A percentile compares a stretch with the other conserved stretches of the same genome.
Evolutionary conservation across 2,113 vertebrate species (phyloP).

Genomic region (Telmatochromis bifrenatus): DNA sequence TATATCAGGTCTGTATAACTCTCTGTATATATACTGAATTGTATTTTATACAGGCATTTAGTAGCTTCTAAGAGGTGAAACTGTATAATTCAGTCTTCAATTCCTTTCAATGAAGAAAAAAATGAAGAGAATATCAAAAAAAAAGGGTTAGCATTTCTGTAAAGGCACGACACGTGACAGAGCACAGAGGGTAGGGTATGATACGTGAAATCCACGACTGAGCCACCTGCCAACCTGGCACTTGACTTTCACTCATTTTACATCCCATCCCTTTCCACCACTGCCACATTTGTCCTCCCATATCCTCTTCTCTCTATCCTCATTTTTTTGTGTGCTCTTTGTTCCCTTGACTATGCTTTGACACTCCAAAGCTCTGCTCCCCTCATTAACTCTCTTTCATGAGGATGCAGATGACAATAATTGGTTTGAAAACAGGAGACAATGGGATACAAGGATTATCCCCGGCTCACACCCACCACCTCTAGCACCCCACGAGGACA

Average conservation of each 20-base stretch:
- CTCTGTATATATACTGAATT: background rate
- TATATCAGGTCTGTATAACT: background rate
- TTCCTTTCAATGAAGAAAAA: background rate
- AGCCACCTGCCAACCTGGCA: background rate
- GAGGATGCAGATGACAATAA: slow-evolving; percentile 64
- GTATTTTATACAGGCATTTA: background rate
- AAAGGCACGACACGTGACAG: background rate
- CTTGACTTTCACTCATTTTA: slow-evolving; percentile 18
- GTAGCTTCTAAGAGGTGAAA: background rate
- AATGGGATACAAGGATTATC: slow-evolving; percentile 65
- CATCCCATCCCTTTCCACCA: background rate
- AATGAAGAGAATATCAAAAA: background rate
- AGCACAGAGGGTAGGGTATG: background rate
- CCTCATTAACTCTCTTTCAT: slow-evolving; percentile 68
- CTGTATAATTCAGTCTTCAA: background rate
- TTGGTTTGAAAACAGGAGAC: slow-evolving; percentile 67
- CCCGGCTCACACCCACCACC: slow-evolving; percentile 35
- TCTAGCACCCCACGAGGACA: background rate
- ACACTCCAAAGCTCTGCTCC: slow-evolving; percentile 61
- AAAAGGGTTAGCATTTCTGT: background rate
- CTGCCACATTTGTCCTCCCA: background rate
- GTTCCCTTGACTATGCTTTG: slow-evolving; percentile 52
- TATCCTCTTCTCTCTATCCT: background rate
- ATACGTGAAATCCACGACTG: slow-evolving; percentile 6
- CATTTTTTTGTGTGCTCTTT: background rate